Base-by-base conservation (phyloP, 2,797 vertebrate genomes). In the Orientallactaga sibirica region DNA sequence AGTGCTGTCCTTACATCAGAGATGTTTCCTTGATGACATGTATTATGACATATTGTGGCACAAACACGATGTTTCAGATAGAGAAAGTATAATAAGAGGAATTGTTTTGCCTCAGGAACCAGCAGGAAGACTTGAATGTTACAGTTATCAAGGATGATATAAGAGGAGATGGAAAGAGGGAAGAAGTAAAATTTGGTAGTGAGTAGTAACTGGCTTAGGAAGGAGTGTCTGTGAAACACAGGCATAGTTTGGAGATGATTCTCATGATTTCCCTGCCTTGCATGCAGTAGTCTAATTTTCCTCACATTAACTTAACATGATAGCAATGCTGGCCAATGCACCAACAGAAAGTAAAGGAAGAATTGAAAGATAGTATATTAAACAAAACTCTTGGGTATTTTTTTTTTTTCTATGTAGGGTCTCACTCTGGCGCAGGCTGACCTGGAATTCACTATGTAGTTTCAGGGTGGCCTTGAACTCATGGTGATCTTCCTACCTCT, bases 11-110 rank as follows among this genome's bases (percentile, higher is more conserved):
- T 93, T 58, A 61, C 5, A 70, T 83, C 68, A 43, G 73, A 86
- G 61, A n/a, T 37, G 19, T 68, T 89, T 73, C 48, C 6, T 79
- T 74, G 9, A n/a, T 83, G 76, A 58, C 24, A 74, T 55, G 67
- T 74, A 62, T 73, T 67, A 24, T 48, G 48, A 76, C 2, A 48
- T 41, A 20, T 22, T 77, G 5, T 86, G 1, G 41, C 27, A 68
- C 27, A 73, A 88, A 55, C 52, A 66, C 85, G 62, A 25, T 85
- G 74, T 73, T 93, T 86, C n/a, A 90, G 33, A 41, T 5, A 74
- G 43, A n/a, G 48, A 55, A 75, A 75, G 9, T 20, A 12, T 22
- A 88, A 55, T 61, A 20, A 33, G 19, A 68, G 16, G 15, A 29
- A 29, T 74, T 84, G 4, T 27, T 81, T 48, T 88, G 70, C n/a